Conservation (phyloP, 2,113 vertebrate genomes). For the Myodes glareolus region DNA sequence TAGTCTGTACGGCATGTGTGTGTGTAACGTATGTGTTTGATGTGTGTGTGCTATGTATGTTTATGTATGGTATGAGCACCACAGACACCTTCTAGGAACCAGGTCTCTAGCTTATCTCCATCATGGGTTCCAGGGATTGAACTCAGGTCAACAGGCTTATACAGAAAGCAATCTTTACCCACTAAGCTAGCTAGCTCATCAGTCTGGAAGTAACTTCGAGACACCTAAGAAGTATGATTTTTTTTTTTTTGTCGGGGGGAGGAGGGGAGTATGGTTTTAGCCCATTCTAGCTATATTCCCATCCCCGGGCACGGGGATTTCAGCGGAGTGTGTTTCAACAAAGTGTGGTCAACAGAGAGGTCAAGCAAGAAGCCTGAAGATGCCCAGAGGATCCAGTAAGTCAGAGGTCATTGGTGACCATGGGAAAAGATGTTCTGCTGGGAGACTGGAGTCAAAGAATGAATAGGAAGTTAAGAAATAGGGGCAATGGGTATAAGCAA, state of each 20-base stretch:
- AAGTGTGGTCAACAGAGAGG: background rate
- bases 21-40: background rate
- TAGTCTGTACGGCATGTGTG: background rate
- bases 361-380: background rate
- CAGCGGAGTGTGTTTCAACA: background rate
- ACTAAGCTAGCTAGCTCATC: background rate
- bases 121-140: background rate
- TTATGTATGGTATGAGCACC: background rate
- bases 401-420: background rate
- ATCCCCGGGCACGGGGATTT: background rate
- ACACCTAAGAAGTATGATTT: background rate
- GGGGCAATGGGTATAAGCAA: background rate
- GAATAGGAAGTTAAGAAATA: slow-evolving; percentile 18
- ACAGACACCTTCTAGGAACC: background rate
- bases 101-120: background rate
- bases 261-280: background rate
- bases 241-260: background rate
- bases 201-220: background rate
- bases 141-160: no score
- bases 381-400: background rate
- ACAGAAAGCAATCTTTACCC: background rate
- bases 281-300: background rate
- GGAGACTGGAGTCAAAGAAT: background rate
- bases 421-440: background rate
- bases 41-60: background rate